phyloP scores from a whole-genome alignment of 2,113 vertebrate species.

The Gasterosteus aculeatus region DNA sequence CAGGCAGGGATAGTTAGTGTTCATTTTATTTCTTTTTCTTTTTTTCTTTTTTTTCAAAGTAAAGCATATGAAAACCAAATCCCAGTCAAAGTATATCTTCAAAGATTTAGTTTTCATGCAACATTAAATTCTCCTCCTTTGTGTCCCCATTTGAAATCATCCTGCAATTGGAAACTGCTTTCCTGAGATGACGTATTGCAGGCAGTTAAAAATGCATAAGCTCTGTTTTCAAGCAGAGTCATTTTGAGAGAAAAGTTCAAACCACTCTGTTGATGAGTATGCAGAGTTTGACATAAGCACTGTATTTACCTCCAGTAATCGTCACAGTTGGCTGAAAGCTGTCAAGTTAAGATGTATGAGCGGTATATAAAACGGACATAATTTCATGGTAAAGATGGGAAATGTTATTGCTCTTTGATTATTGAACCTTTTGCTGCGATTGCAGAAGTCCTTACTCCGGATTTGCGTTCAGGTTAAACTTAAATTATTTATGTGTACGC shows the following conservation, averaged over 20 bases:
- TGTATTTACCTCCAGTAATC: slow-evolving; percentile 72
- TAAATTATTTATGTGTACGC: slow-evolving; percentile 79
- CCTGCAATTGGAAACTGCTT: slow-evolving; percentile 27
- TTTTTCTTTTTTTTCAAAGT: slow-evolving; percentile 37
- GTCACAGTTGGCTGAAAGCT: slow-evolving; percentile 81
- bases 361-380: slow-evolving; percentile 75
- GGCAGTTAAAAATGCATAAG: slow-evolving; percentile 52
- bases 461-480: slow-evolving; percentile 71
- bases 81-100: slow-evolving; percentile 11
- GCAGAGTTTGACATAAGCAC: slow-evolving; percentile 58
- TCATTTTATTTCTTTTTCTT: slow-evolving; percentile 23
- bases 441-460: slow-evolving; percentile 69
- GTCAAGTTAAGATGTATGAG: slow-evolving; percentile 84
- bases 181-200: slow-evolving; percentile 24
- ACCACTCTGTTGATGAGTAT: slow-evolving; percentile 69
- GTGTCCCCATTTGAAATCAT: slow-evolving; percentile 42
- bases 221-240: slow-evolving; percentile 62
- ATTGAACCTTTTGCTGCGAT: slow-evolving; percentile 74
- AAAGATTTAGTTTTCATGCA: slow-evolving; percentile 25
- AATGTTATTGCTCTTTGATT: slow-evolving; percentile 84
- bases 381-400: slow-evolving; percentile 85
- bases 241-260: slow-evolving; percentile 66
- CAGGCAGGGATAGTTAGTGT: slow-evolving; percentile 50
- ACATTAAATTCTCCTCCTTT: slow-evolving; percentile 31
- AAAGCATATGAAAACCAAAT: slow-evolving; percentile 25